These are phyloP conservation scores for Neopipo cinnamomea DNA, from an alignment of 2,113 vertebrate species.

Conservation along the genomic window DNA sequence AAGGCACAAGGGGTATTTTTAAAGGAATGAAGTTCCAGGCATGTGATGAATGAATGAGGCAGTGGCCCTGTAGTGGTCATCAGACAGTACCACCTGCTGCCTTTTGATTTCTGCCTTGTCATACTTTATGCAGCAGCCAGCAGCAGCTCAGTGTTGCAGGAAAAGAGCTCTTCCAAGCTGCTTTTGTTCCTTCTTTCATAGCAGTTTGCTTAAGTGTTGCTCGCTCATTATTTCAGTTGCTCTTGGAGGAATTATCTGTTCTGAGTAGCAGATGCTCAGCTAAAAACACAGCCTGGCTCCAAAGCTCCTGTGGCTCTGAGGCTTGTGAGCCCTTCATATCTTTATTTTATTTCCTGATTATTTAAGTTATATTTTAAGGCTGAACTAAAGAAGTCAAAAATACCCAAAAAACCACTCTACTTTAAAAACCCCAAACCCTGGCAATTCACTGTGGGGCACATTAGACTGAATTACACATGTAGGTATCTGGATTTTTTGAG, in stretches of 20 bases:
- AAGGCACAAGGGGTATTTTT: not conserved
- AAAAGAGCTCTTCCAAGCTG: not conserved
- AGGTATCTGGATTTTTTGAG: not conserved
- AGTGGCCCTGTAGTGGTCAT: not conserved
- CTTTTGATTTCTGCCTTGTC: not conserved
- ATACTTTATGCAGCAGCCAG: not conserved
- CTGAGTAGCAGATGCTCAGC: not conserved
- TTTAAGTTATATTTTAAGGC: not conserved
- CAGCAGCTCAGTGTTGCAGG: not conserved
- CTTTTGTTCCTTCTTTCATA: not conserved
- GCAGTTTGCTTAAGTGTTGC: not conserved
- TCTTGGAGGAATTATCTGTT: not conserved
- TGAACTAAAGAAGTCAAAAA: not conserved
- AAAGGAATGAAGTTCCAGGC: not conserved
- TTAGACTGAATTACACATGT: not conserved
- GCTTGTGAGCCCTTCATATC: not conserved
- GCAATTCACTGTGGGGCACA: not conserved
- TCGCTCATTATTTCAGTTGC: not conserved
- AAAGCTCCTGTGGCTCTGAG: not conserved
- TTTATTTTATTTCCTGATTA: not conserved
- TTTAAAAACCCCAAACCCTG: not conserved
- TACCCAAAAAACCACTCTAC: not conserved
- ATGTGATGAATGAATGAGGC: not conserved
- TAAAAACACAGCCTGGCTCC: not conserved
- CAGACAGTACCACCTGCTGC: not conserved